phyloP scores from a whole-genome alignment of 2,888 invertebrate species.

The Fragum sueziense region DNA sequence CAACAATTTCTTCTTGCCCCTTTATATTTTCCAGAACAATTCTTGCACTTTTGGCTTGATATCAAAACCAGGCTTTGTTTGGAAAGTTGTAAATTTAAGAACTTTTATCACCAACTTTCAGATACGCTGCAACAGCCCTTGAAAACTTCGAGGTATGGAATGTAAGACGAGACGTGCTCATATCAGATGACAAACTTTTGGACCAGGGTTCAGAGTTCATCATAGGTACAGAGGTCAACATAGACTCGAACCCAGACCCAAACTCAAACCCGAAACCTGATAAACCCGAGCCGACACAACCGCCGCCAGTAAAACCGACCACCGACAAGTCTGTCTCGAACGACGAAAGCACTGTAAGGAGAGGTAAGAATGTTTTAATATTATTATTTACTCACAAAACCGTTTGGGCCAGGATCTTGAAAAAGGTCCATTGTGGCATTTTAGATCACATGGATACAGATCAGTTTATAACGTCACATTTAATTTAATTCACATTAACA shows the following conservation, averaged over 20 bases:
- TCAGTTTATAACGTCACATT: too few species aligned
- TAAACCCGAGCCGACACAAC: background rate
- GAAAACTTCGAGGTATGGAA: constrained; percentile 75
- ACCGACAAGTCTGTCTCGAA: constrained; percentile 4
- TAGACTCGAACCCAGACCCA: background rate
- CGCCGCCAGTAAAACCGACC: background rate
- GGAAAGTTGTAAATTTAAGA: too few species aligned
- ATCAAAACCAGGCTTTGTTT: too few species aligned
- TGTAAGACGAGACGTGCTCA: constrained; percentile 65
- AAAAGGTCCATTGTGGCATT: too few species aligned
- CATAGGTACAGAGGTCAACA: background rate
- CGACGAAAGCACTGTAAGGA: background rate
- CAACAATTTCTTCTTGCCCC: too few species aligned
- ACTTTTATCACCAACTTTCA: too few species aligned
- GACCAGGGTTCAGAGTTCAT: background rate
- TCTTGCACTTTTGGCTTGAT: too few species aligned
- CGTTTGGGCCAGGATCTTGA: background rate
- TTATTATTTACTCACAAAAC: too few species aligned
- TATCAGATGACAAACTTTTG: constrained; percentile 12
- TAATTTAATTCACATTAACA: too few species aligned
- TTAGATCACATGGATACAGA: too few species aligned
- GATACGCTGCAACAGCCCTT: constrained; percentile 68
- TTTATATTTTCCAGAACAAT: too few species aligned
- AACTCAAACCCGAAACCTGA: background rate
- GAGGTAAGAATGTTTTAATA: background rate